phyloP scores from a whole-genome alignment of 2,113 vertebrate species.

The Corythaixoides concolor region DNA sequence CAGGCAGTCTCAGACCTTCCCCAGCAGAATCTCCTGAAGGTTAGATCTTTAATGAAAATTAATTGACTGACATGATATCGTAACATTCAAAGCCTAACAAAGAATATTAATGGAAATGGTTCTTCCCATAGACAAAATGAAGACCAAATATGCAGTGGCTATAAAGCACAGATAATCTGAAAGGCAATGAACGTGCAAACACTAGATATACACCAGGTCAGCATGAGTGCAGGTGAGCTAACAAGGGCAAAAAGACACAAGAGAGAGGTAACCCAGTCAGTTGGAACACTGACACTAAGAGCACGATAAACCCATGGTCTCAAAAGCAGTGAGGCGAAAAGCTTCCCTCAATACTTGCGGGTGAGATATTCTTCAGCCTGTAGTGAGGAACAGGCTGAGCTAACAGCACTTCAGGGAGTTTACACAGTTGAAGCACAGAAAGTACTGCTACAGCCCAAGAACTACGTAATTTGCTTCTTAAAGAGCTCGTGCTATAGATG shows the following conservation, averaged over 20 bases:
- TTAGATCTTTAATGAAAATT: constrained; percentile 34
- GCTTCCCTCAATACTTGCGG: background rate
- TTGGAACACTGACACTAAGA: background rate
- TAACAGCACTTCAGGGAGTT: background rate
- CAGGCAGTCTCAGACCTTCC: background rate
- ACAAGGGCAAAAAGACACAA: background rate
- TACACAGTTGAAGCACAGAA: background rate
- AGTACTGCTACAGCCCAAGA: background rate
- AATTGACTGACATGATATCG: constrained; percentile 21
- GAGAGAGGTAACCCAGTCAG: background rate
- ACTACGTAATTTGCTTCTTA: background rate
- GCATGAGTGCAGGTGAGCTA: too few relatives aligned
- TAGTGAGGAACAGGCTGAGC: background rate
- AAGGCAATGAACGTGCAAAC: background rate
- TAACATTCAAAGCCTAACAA: background rate
- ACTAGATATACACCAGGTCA: too few relatives aligned
- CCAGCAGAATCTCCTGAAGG: background rate
- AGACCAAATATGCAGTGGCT: background rate
- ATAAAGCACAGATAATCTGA: background rate
- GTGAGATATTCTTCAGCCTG: background rate
- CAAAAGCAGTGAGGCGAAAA: background rate
- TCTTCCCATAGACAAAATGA: background rate
- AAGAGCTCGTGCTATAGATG: background rate
- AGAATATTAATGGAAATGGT: background rate
- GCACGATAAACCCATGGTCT: background rate